Percentiles rank a stretch among this genome's conserved stretches.
Conservation (phyloP, 2,113 vertebrate species). For the Saimiri boliviensis region DNA sequence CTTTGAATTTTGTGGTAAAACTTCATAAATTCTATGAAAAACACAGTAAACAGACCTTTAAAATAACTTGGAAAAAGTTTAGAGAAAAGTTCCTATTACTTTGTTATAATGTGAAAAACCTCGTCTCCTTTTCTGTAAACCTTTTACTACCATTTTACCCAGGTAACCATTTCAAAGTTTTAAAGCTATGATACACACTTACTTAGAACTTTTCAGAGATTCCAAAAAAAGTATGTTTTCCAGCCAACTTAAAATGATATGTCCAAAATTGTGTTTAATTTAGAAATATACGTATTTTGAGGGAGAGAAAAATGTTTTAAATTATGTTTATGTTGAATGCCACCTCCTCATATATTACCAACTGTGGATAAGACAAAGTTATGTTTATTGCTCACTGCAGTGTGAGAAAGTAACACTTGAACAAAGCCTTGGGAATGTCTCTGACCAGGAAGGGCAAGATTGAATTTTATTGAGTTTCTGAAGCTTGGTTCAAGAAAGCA, state of each 20-base stretch:
- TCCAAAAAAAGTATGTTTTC: not conserved
- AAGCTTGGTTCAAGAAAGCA: not conserved
- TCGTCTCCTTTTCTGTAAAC: not conserved
- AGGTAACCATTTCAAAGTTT: not conserved
- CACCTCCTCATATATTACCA: not conserved
- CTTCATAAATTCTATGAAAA: slow-evolving; percentile 40
- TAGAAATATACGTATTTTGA: not conserved
- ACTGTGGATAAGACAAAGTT: not conserved
- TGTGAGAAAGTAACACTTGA: not conserved
- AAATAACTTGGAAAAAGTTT: slow-evolving; percentile 20
- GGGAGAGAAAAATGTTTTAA: not conserved
- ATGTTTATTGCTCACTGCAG: not conserved
- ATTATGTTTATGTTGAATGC: not conserved
- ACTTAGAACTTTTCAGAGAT: not conserved
- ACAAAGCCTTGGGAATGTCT: not conserved
- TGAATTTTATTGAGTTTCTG: not conserved
- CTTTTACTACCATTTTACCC: not conserved
- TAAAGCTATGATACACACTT: not conserved
- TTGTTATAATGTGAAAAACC: not conserved
- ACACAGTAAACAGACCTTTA: slow-evolving; percentile 38
- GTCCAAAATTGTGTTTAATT: not conserved
- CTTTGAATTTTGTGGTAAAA: slow-evolving; percentile 37
- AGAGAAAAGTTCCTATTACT: not conserved
- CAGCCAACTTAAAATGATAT: not conserved
- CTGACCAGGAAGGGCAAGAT: not conserved